Percentiles rank a stretch among this genome's conserved stretches.
phyloP scores from a whole-genome alignment of 53 echinoderm and acorn worm genomes.

The Astropecten irregularis region DNA sequence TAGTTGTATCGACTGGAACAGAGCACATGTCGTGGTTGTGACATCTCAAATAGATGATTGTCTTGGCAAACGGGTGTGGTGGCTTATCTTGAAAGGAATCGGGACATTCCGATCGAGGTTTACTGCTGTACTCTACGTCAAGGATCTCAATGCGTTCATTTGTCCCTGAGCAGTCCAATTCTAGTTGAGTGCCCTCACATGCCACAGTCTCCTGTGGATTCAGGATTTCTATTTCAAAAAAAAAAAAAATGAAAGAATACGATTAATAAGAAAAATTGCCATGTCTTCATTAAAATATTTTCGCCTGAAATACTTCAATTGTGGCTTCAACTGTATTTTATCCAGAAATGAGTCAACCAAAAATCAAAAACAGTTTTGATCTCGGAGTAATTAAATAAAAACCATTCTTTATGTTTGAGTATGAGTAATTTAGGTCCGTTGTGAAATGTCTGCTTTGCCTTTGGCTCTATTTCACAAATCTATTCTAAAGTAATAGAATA shows the following conservation, averaged over 20 bases:
- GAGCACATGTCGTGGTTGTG: slow-evolving; percentile 1
- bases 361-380: too few relatives aligned
- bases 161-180: slow-evolving; percentile 47
- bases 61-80: neutral
- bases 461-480: too few relatives aligned
- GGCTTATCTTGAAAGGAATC: neutral
- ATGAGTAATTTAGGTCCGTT: too few relatives aligned
- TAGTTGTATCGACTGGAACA: neutral
- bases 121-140: neutral
- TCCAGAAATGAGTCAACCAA: too few relatives aligned
- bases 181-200: slow-evolving; percentile 31
- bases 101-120: neutral
- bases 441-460: too few relatives aligned
- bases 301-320: too few relatives aligned
- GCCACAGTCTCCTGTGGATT: neutral
- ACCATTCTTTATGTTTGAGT: too few relatives aligned
- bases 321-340: too few relatives aligned
- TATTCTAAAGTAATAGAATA: too few relatives aligned
- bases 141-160: slow-evolving; percentile 21
- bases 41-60: neutral
- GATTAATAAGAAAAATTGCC: neutral
- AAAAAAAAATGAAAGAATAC: neutral
- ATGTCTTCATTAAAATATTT: too few relatives aligned
- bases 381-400: too few relatives aligned
- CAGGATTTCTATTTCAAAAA: slow-evolving; percentile 7